These are phyloP conservation scores for Caenorhabditis japonica DNA, from an alignment of 2,888 invertebrate genomes.

Conservation along the genomic window DNA sequence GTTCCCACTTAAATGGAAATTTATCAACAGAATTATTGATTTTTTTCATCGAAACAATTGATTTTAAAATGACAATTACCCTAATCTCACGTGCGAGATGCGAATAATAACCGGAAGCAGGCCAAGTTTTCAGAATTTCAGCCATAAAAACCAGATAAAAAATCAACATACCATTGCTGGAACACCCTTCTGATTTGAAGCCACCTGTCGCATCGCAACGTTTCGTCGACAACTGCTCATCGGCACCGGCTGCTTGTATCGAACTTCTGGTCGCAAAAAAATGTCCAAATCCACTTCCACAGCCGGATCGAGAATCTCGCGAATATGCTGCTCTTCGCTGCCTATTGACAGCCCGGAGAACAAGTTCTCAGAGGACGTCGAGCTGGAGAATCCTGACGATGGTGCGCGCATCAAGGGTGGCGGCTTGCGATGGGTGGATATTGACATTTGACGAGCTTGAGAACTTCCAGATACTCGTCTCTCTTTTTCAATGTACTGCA, in stretches of 20 bases:
- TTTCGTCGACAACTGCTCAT: too few relatives aligned
- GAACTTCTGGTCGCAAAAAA: conserved; percentile 24
- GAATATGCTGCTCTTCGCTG: conserved; percentile 13
- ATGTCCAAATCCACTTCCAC: conserved; percentile 37
- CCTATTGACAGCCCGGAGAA: conserved; percentile 29
- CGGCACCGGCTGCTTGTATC: conserved; percentile 29
- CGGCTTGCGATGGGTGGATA: conserved; percentile 22
- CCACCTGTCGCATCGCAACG: conserved; percentile 4
- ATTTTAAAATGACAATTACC: too few relatives aligned
- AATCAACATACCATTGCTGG: too few relatives aligned
- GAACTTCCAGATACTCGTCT: too few relatives aligned
- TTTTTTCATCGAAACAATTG: too few relatives aligned
- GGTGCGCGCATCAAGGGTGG: conserved; percentile 35
- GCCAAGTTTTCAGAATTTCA: too few relatives aligned
- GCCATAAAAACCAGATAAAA: too few relatives aligned
- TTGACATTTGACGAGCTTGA: too few relatives aligned
- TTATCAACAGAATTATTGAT: too few relatives aligned
- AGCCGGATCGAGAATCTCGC: conserved; percentile 41
- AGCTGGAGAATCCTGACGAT: conserved; percentile 47
- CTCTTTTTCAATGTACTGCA: conserved; percentile 24
- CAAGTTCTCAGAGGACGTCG: conserved; percentile 50
- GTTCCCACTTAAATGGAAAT: too few relatives aligned
- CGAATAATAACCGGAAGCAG: too few relatives aligned
- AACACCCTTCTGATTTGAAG: neutral
- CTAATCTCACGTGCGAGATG: too few relatives aligned